Base-by-base conservation (phyloP, 2,113 vertebrate genomes). In the Corapipo altera region DNA sequence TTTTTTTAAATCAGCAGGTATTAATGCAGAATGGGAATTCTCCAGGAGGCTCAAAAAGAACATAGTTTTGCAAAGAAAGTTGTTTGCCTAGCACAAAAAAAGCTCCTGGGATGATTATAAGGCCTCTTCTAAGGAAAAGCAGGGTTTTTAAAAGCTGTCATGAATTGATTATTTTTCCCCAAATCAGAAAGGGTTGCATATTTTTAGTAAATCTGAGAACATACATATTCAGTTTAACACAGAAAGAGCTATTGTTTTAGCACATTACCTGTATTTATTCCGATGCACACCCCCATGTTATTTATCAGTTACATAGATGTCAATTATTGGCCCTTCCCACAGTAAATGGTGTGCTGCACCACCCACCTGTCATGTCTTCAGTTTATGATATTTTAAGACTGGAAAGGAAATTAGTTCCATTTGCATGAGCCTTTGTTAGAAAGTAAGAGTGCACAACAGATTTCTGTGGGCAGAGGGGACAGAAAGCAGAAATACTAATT, bases 371-470 rank as follows among this genome's bases (percentile, higher is more conserved):
- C 69, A n/a, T 15, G 35, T 24, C 94, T 86, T 77, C 49, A 37
- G 51, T 52, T 87, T 44, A 76, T 71, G 67, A 64, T 83, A 85
- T 88, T 79, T 51, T 27, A 41, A 69, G 59, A 78, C 71, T 55
- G 65, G 81, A 82, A 91, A 49, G 75, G 74, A 66, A 67, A 71
- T 95, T 59, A 87, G 37, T 77, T 58, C 70, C 82, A 80, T 83
- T 89, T 59, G 14, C 62, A 72, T 62, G 48, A 86, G 65, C 72
- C 79, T n/a, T 81, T 96, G 85, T 87, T 65, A 86, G 70, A 61
- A 96, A 95, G 70, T 55, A 55, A 64, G 17, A 52, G 5, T 9
- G 23, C 85, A 92, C 85, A 91, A 84, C 91, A 86, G 76, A 73
- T 86, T 91, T 93, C 82, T 64, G 58, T 28, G 41, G 48, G 61